Evolutionary conservation across 2,888 invertebrate genomes (phyloP).

Genomic region (Mayetiola destructor): DNA sequence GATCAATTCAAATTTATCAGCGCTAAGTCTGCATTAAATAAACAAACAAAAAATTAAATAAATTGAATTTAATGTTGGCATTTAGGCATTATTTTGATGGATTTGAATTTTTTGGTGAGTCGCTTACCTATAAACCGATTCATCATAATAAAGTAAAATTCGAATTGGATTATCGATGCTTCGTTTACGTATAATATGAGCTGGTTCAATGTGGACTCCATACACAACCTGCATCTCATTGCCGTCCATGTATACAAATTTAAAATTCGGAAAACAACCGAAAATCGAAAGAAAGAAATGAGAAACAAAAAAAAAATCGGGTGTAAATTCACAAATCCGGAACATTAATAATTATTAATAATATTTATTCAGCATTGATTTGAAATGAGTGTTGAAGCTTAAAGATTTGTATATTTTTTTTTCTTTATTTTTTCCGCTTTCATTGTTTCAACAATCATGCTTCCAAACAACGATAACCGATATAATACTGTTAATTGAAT

Average conservation of each 20-base stretch:
- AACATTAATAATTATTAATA: not conserved
- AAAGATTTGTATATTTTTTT: too few species aligned
- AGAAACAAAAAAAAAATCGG: too few species aligned
- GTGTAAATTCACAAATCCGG: not conserved
- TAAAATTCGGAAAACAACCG: not conserved
- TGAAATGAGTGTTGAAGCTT: not conserved
- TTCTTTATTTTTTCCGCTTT: too few species aligned
- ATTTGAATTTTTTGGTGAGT: not conserved
- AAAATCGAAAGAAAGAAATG: too few species aligned
- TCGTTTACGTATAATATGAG: slow-evolving; percentile 60
- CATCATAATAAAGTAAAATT: slow-evolving; percentile 73
- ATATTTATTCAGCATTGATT: not conserved
- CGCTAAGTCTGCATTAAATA: slow-evolving; percentile 57
- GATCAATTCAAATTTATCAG: slow-evolving; percentile 70
- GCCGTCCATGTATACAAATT: not conserved
- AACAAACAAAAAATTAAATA: slow-evolving; percentile 18
- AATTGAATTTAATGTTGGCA: not conserved
- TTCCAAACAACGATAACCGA: too few species aligned
- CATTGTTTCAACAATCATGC: too few species aligned
- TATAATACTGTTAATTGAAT: too few species aligned
- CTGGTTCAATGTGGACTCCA: slow-evolving; percentile 66
- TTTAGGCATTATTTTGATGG: not conserved
- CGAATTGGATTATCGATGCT: slow-evolving; percentile 70
- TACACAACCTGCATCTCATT: slow-evolving; percentile 51
- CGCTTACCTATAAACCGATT: slow-evolving; percentile 72